A percentile compares a stretch with the other conserved stretches of the same genome.
These are phyloP conservation scores for Eumerus sabulonum DNA, from an alignment of 2,888 invertebrate species.

Conservation along the genomic window DNA sequence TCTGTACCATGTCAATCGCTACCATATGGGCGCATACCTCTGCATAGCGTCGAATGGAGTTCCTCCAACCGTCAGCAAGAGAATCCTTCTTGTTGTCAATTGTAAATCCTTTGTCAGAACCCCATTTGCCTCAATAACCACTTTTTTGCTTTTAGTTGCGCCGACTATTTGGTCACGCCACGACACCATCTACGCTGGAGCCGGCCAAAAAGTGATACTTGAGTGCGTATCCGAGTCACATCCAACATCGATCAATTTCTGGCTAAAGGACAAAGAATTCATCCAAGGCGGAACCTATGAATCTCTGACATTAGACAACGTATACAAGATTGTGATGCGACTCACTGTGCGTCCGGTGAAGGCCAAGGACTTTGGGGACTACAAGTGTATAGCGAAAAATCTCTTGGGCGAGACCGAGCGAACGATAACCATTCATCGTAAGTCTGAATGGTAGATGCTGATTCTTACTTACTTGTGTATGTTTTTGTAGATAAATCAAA, in stretches of 20 bases:
- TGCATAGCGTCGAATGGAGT: slow-evolving; percentile 79
- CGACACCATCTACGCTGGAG: slow-evolving; percentile 75
- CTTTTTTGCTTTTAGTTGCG: slow-evolving; percentile 72
- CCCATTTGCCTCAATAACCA: not conserved
- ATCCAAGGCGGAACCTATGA: slow-evolving; percentile 77
- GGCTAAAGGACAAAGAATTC: slow-evolving; percentile 77
- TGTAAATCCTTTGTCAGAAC: slow-evolving; percentile 76
- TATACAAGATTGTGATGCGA: slow-evolving; percentile 88
- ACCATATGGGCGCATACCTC: slow-evolving; percentile 77
- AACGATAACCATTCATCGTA: slow-evolving; percentile 75
- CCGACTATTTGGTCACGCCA: slow-evolving; percentile 77
- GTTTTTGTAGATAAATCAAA: slow-evolving; percentile 74
- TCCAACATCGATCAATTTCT: slow-evolving; percentile 77
- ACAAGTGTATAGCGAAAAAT: slow-evolving; percentile 90
- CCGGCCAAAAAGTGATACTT: slow-evolving; percentile 76
- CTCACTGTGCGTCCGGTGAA: slow-evolving; percentile 84
- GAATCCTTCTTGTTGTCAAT: slow-evolving; percentile 76
- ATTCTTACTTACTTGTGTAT: not conserved
- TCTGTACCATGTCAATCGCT: slow-evolving; percentile 74
- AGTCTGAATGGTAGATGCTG: slow-evolving; percentile 57
- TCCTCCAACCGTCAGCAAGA: slow-evolving; percentile 78
- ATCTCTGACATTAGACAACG: slow-evolving; percentile 83
- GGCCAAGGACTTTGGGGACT: slow-evolving; percentile 86
- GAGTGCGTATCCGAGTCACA: slow-evolving; percentile 78
- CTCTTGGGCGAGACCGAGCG: slow-evolving; percentile 83